phyloP scores from a whole-genome alignment of 1,140 invertebrate genomes.

The Psix sp. region DNA sequence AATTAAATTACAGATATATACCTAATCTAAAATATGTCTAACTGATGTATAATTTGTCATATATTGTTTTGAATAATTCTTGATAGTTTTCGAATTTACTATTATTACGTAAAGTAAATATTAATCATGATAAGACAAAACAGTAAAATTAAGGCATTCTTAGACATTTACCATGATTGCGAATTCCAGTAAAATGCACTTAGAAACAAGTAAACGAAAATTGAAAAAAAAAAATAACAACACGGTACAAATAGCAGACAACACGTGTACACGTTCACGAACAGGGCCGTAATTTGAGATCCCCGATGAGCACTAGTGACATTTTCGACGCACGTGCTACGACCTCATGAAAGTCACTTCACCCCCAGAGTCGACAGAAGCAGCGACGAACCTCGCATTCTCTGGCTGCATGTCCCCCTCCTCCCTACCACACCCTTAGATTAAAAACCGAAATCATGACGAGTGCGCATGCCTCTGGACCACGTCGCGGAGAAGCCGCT shows the following conservation, averaged over 20 bases:
- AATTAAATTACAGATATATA: too few species aligned
- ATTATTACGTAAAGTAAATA: too few species aligned
- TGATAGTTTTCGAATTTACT: too few species aligned
- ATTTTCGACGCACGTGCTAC: slow-evolving; percentile 69
- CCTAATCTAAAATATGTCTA: too few species aligned
- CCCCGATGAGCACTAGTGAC: slow-evolving; percentile 28
- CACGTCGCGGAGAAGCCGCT: slow-evolving; percentile 38
- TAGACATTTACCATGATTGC: too few species aligned
- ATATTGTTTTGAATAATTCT: too few species aligned
- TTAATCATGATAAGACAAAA: too few species aligned
- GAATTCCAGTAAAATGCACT: neutral
- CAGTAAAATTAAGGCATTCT: too few species aligned
- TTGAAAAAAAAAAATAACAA: neutral
- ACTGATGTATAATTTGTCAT: too few species aligned
- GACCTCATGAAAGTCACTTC: slow-evolving; percentile 70
- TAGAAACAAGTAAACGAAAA: neutral
- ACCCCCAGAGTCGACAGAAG: slow-evolving; percentile 55
- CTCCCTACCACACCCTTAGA: slow-evolving; percentile 72
- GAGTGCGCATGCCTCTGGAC: slow-evolving; percentile 59
- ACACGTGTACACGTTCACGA: slow-evolving; percentile 41
- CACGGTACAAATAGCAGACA: neutral
- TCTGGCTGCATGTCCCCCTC: slow-evolving; percentile 50
- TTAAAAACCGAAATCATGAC: slow-evolving; percentile 71
- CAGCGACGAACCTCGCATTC: slow-evolving; percentile 50
- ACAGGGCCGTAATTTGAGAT: slow-evolving; percentile 27